phyloP scores from a whole-genome alignment of 1,140 invertebrate species.

The Caenorhabditis inopinata region DNA sequence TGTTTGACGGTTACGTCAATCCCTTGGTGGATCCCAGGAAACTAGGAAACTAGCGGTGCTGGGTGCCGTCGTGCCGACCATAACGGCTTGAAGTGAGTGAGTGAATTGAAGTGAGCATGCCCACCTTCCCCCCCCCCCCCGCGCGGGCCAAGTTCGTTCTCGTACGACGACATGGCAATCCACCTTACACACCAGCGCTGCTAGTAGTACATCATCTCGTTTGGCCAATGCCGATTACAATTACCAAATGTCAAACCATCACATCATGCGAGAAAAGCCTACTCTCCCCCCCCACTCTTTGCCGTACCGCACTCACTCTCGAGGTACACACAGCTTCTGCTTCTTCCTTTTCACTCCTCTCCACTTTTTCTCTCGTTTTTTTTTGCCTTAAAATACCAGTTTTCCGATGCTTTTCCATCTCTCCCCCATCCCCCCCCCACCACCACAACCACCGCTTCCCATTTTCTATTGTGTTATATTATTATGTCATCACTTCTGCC shows the following conservation, averaged over 20 bases:
- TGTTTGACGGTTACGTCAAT: too few relatives aligned
- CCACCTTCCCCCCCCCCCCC: background rate
- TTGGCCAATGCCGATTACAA: slow-evolving; percentile 24
- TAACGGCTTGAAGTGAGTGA: too few relatives aligned
- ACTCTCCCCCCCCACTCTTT: too few relatives aligned
- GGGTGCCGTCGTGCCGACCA: too few relatives aligned
- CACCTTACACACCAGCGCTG: background rate
- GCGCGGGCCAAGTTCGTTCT: too few relatives aligned
- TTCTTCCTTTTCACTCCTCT: background rate
- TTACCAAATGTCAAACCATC: slow-evolving; percentile 33
- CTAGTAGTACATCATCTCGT: background rate
- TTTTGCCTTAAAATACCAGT: background rate
- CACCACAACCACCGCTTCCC: too few relatives aligned
- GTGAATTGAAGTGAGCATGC: too few relatives aligned
- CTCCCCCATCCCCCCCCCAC: background rate
- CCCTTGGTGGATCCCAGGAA: too few relatives aligned
- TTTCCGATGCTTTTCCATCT: background rate
- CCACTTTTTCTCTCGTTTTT: too few relatives aligned
- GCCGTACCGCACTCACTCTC: background rate
- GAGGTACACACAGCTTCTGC: slow-evolving; percentile 21
- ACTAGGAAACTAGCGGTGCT: too few relatives aligned
- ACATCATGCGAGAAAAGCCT: slow-evolving; percentile 17
- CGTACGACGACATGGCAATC: background rate
- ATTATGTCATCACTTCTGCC: slow-evolving; percentile 8
- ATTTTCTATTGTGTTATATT: slow-evolving; percentile 29